Evolutionary conservation across 2,888 invertebrate genomes (phyloP), one percentile per base, ranked within the genome.

Genomic region (Drosophila cyrtoloma): DNA sequence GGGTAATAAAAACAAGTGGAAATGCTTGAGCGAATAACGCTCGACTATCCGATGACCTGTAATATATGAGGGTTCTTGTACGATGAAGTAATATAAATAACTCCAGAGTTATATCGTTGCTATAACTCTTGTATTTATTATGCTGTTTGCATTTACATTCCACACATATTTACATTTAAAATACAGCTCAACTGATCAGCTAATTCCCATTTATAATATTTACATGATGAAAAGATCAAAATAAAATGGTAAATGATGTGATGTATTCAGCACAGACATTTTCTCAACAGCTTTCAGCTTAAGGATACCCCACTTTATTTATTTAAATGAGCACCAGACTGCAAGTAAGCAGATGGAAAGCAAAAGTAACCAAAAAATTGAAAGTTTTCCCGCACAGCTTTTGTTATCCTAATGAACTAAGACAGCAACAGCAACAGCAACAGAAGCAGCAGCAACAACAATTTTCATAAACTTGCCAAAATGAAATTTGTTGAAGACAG

Each of bases 391-490:
- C 53, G 26, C 64, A 69, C 71, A 81, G 83, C 83, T 87, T 87
- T 86, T 89, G 86, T 87, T 85, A 75, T 81, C 65, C 81, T 87
- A 89, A 86, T 89, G 83, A 86, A 82, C 78, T 75, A 67, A 60
- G 71, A 57, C 59, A 81, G 50, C 67, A 71, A 39, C 62, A 71
- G 50, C 69, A 67, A 10, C 61, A 69, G 9, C 39, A 67, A 56
- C 47, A 64, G 4, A 16, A 33, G 57, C 19, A 73, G 42, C 39
- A 60, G 30, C 63, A 69, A 65, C 68, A 81, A 75, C 75, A 72
- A 68, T 71, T 86, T 89, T 87, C 78, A 87, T 89, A 86, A 86
- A 89, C 86, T 87, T 89, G 78, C 69, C 81, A 65, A 81, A 87
- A 86, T 82, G 85, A 88, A 82, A 84, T 86, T 71, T 71, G 78